Evolutionary conservation across 2,113 vertebrate genomes (phyloP), one percentile per base, ranked within the genome.

Genomic region (Diglossa brunneiventris): DNA sequence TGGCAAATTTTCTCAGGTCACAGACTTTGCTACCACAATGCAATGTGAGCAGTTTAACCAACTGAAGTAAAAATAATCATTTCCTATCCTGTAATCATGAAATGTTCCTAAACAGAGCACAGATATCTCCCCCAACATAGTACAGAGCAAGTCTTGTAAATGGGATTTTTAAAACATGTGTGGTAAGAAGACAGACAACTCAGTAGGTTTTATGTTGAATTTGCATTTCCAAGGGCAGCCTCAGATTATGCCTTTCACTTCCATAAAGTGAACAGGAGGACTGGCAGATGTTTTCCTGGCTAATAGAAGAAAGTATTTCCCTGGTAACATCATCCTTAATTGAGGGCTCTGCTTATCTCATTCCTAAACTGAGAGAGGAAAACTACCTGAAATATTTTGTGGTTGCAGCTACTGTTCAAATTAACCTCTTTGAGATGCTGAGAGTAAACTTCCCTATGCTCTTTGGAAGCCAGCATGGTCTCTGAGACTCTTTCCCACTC

Each of bases 1-100:
- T 96, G 85, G 94, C 96, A 96, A 80, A 83, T 42, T 90, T 86
- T 93, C 85, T 72, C 35, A 74, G 85, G 93, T 95, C 90, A 92
- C 35, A 78, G 72, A 56, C 22, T 92, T 88, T 81, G 75, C 73
- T 88, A 83, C 78, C 82, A 67, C 41, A 56, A 18, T 66, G 47
- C 63, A 81, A 76, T 35, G 39, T 56, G 82, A 93, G 64, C 52
- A 53, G 61, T 93, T 81, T 68, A 91, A 81, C 52, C 3, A 7
- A 72, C 0, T 61, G 68, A 94, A 84, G 53, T 86, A 94, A 97
- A 96, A 96, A 95, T 68, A 88, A 77, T 88, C 0, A 68, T 83
- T 96, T 96, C 79, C 63, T 90, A 86, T 63, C 30, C 59, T 88
- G 70, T 70, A 91, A 78, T 80, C 68, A 72, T 21, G 24, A 66